Base-by-base conservation (phyloP, 2,113 vertebrate genomes). In the Myanophis thanlyinensis region DNA sequence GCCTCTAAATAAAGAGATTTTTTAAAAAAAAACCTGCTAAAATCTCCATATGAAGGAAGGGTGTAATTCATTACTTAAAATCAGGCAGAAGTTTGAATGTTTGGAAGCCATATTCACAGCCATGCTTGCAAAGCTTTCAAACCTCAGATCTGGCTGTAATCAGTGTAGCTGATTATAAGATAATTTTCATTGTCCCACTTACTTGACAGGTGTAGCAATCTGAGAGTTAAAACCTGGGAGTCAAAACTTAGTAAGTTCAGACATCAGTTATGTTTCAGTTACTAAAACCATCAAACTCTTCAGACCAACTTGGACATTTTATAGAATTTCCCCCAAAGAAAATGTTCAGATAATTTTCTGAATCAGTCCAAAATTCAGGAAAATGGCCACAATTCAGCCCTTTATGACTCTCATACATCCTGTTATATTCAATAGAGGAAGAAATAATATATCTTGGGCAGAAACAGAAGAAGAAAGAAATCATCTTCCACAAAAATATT, bases 41-140 rank as follows among this genome's bases (percentile, higher is more conserved):
- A 91, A 89, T 22, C 30, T 91, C 51, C 94, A 85, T 47, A 93
- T 7, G 46, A 93, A 93, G 87, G 48, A 62, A 89, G 6, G 3
- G 12, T 46, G 11, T 20, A 88, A 88, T 88, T 87, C 30, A 87
- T 62, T 40, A 91, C 35, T 47, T 56, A 47, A 73, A 22, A 67
- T 35, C 5, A 54, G 7, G 23, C 15, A 46, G 13, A 20, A 5
- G 10, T 22, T 48, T 18, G 12, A 59, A 46, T 85, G 25, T 46
- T 56, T 91, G 80, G 52, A 91, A 91, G 46, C 9, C 12, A 6
- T n/a, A 35, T 23, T 46, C 59, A 23, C 12, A 84, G 20, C 11
- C 48, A 62, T 20, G 1, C 59, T 44, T 89, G 15, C 30, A 73
- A 91, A 53, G 5, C 20, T 25, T 67, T 5, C 85, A 87, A 46